A percentile compares a stretch with the other conserved stretches of the same genome.
These are phyloP conservation scores for Triops longicaudatus DNA, from an alignment of 1,140 invertebrate species.

Conservation along the genomic window DNA sequence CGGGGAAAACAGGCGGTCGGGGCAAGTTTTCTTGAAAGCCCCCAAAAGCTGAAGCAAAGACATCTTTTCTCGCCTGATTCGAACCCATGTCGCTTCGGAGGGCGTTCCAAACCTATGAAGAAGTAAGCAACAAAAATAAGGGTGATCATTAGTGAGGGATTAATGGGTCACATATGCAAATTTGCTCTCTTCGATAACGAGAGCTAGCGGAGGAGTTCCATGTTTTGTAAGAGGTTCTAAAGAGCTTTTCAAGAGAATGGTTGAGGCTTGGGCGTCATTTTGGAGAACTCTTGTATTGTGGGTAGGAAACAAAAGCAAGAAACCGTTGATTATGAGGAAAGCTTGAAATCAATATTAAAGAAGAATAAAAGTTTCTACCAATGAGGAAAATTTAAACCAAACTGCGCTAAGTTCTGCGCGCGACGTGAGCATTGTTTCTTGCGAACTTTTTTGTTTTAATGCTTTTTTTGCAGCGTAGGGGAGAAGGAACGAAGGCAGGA, in stretches of 20 bases:
- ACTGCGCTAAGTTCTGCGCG: background rate
- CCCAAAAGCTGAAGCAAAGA: background rate
- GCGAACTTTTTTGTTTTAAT: background rate
- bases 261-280: background rate
- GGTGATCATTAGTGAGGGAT: too few relatives aligned
- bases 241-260: background rate
- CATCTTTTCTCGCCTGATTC: background rate
- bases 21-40: slow-evolving; percentile 26
- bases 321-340: background rate
- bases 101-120: background rate
- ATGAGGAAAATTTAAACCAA: background rate
- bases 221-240: background rate
- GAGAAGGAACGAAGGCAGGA: background rate
- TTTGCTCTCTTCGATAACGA: too few relatives aligned
- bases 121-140: background rate
- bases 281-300: background rate
- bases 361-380: slow-evolving; percentile 8
- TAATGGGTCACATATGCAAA: too few relatives aligned
- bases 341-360: slow-evolving; percentile 13
- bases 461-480: background rate
- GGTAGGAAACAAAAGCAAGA: background rate
- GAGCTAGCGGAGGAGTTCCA: background rate
- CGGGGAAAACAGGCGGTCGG: slow-evolving; percentile 27
- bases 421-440: background rate
- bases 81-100: background rate